These are phyloP conservation scores for Morone saxatilis DNA, from an alignment of 2,113 vertebrate species.

Conservation along the genomic window DNA sequence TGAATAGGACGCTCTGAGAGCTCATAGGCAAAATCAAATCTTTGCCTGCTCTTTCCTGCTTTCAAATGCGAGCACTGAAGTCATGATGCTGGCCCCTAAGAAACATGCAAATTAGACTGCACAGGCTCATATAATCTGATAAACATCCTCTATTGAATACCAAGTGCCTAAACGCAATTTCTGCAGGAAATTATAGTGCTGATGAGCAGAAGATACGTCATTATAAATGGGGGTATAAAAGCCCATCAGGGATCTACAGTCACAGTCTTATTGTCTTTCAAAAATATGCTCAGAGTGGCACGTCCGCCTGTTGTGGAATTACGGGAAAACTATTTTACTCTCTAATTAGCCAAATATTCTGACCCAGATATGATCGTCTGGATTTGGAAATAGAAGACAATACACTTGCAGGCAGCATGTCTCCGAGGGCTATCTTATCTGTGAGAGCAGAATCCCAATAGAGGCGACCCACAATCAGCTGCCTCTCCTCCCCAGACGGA, in stretches of 20 bases:
- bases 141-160: conserved; percentile 78
- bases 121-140: conserved; percentile 75
- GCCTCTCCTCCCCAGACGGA: conserved; percentile 56
- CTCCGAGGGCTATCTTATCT: conserved; percentile 71
- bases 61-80: conserved; percentile 58
- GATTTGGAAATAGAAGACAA: conserved; percentile 60
- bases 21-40: conserved; percentile 60
- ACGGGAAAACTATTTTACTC: conserved; percentile 52
- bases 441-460: conserved; percentile 67
- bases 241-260: conserved; percentile 58
- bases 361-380: conserved; percentile 78
- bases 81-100: conserved; percentile 56
- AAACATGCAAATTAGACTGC: conserved; percentile 77
- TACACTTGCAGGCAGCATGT: conserved; percentile 52
- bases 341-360: conserved; percentile 82
- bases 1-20: conserved; percentile 38
- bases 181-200: conserved; percentile 75
- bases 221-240: conserved; percentile 71
- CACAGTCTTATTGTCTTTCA: conserved; percentile 72
- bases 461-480: conserved; percentile 67
- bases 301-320: conserved; percentile 62
- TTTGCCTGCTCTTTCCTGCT: conserved; percentile 40
- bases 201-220: conserved; percentile 73
- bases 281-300: conserved; percentile 65
- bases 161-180: conserved; percentile 74